Conservation (phyloP, 2,888 invertebrate species). For the Lathronympha strigana region DNA sequence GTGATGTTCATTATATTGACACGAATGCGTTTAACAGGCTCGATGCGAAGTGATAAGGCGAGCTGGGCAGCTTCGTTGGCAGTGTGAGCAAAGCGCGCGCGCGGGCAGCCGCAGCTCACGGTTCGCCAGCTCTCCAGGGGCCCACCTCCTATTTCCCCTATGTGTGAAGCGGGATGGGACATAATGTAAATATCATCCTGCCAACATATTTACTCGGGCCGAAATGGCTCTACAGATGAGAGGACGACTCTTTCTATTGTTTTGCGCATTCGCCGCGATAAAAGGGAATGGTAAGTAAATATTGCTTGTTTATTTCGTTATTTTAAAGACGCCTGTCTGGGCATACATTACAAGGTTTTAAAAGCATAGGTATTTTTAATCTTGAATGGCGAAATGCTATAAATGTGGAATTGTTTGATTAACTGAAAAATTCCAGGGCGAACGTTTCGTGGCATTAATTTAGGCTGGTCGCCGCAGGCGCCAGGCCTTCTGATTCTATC, state of each 20-base stretch:
- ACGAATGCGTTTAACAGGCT: constrained; percentile 68
- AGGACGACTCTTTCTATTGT: constrained; percentile 67
- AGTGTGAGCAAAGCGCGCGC: constrained; percentile 47
- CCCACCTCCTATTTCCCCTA: constrained; percentile 43
- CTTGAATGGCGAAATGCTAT: constrained; percentile 30
- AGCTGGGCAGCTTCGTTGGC: constrained; percentile 42
- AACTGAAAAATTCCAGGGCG: constrained; percentile 26
- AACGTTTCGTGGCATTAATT: constrained; percentile 35
- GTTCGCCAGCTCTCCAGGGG: constrained; percentile 19
- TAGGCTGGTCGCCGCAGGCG: neutral
- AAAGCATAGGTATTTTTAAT: constrained; percentile 36
- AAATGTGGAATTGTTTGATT: constrained; percentile 38
- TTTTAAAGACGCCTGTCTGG: constrained; percentile 57
- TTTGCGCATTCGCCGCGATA: constrained; percentile 64
- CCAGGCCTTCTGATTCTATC: neutral
- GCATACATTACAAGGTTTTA: constrained; percentile 52
- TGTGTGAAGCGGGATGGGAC: constrained; percentile 72
- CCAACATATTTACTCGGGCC: constrained; percentile 68
- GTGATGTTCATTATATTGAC: constrained; percentile 75
- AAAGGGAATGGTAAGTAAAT: constrained; percentile 73
- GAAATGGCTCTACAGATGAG: constrained; percentile 75
- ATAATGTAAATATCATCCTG: constrained; percentile 64
- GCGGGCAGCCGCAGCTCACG: constrained; percentile 51
- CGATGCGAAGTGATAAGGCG: constrained; percentile 60
- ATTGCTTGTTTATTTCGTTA: constrained; percentile 57